phyloP scores from a whole-genome alignment of 2,888 invertebrate species.

The Biston stratarius region DNA sequence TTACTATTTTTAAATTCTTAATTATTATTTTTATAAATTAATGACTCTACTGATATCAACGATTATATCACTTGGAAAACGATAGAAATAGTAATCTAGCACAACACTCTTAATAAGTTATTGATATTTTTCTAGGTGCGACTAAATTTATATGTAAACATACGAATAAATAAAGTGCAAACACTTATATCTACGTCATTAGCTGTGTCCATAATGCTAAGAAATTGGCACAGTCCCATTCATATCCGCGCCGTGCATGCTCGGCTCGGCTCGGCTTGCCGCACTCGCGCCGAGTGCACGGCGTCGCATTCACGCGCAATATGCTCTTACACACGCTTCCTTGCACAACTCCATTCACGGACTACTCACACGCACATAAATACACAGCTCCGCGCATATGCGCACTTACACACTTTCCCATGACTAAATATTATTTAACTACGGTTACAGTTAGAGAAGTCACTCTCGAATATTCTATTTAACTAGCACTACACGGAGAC shows the following conservation, averaged over 20 bases:
- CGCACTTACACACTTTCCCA: constrained; percentile 61
- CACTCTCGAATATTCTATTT: constrained; percentile 70
- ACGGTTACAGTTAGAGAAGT: constrained; percentile 72
- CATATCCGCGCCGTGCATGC: constrained; percentile 58
- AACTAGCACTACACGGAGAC: constrained; percentile 81
- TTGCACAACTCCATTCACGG: constrained; percentile 42
- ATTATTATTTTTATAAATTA: constrained; percentile 83
- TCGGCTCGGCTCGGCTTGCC: constrained; percentile 33
- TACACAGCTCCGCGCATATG: constrained; percentile 50
- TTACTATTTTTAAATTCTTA: constrained; percentile 82
- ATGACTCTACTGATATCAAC: constrained; percentile 80
- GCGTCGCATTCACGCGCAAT: constrained; percentile 46
- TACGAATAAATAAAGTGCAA: constrained; percentile 87
- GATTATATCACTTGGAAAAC: constrained; percentile 81
- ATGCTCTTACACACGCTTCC: constrained; percentile 44
- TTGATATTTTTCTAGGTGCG: constrained; percentile 86
- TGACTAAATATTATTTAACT: constrained; percentile 70
- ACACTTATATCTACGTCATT: constrained; percentile 86
- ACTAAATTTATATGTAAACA: constrained; percentile 85
- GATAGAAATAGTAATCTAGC: constrained; percentile 81
- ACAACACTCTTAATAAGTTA: constrained; percentile 87
- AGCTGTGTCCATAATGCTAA: constrained; percentile 81
- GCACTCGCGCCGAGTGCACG: constrained; percentile 22
- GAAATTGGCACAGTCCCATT: constrained; percentile 85
- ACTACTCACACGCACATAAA: constrained; percentile 40